These are phyloP conservation scores for Gallinago nigripennis DNA, from an alignment of 2,797 vertebrate species.

Conservation along the genomic window DNA sequence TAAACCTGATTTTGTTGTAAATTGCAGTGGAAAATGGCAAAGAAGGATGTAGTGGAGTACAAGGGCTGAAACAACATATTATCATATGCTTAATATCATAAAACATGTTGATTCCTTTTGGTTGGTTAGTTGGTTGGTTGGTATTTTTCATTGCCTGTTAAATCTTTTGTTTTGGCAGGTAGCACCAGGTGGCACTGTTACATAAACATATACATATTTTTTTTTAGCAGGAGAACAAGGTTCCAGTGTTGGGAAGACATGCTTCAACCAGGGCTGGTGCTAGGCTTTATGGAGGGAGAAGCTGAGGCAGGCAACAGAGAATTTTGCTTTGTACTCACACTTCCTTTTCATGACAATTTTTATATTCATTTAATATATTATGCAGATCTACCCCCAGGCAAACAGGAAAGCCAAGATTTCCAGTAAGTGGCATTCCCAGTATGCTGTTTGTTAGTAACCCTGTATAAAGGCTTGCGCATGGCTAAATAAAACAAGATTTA, in stretches of 20 bases:
- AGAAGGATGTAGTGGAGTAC: background rate
- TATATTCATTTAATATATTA: background rate
- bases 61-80: background rate
- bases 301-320: background rate
- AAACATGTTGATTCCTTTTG: background rate
- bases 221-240: background rate
- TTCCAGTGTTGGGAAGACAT: background rate
- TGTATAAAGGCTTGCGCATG: background rate
- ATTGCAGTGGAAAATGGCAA: background rate
- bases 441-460: background rate
- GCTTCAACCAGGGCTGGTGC: rapidly evolving
- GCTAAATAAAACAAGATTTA: background rate
- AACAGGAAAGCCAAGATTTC: background rate
- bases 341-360: background rate
- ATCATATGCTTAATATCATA: background rate
- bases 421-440: background rate
- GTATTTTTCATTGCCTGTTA: background rate
- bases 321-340: background rate
- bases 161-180: conserved; percentile 34
- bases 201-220: background rate
- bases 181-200: conserved; percentile 68
- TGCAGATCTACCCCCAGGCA: background rate
- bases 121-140: background rate
- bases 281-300: background rate
- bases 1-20: background rate